phyloP scores from a whole-genome alignment of 64 coral and sea anemone species.

The Astreopora myriophthalma region DNA sequence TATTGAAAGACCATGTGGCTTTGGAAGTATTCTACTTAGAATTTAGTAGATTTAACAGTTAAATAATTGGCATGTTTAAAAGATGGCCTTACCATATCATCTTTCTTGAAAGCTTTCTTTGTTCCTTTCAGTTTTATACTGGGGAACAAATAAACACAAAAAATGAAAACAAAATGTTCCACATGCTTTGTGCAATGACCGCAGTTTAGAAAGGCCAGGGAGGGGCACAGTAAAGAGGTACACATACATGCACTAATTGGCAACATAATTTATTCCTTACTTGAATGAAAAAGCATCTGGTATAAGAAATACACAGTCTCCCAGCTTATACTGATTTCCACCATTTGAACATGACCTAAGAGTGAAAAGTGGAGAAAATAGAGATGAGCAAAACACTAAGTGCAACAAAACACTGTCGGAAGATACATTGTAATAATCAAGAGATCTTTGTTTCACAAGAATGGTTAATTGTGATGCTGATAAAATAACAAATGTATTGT shows the following conservation, averaged over 20 bases:
- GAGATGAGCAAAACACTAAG: too few relatives aligned
- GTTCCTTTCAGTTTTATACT: constrained; percentile 13
- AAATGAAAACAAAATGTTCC: not conserved
- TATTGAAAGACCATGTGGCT: too few relatives aligned
- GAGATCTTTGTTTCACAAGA: not conserved
- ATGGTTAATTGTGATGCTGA: not conserved
- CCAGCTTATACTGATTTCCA: constrained; percentile 32
- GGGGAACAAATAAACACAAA: not conserved
- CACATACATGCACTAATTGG: too few relatives aligned
- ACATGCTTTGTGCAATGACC: too few relatives aligned
- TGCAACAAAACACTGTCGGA: too few relatives aligned
- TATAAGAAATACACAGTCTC: constrained; percentile 48
- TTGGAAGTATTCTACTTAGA: too few relatives aligned
- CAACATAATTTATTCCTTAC: constrained; percentile 21
- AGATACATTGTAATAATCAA: too few relatives aligned
- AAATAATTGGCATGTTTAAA: not conserved
- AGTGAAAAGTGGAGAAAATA: not conserved
- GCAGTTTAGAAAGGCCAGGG: too few relatives aligned
- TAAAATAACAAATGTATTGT: not conserved
- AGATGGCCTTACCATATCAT: not conserved
- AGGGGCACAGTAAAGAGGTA: too few relatives aligned
- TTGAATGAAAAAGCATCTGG: constrained; percentile 62
- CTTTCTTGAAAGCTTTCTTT: constrained; percentile 43
- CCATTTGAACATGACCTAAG: not conserved
- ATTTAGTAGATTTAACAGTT: too few relatives aligned